These are phyloP conservation scores for Neolamprologus variostigma DNA, from an alignment of 2,113 vertebrate genomes.

Conservation along the genomic window DNA sequence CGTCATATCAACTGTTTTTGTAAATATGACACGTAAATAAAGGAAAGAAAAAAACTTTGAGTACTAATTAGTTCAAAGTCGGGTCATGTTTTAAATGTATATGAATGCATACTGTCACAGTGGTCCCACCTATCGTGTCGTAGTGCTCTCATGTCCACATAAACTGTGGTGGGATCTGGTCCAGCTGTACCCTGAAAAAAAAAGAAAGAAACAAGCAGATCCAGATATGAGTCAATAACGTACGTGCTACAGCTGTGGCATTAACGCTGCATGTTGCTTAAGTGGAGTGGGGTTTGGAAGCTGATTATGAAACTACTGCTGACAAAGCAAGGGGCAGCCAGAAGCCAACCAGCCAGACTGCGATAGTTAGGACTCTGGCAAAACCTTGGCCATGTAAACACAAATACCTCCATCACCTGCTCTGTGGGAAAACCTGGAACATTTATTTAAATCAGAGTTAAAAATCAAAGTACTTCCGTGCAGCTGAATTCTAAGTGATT, in stretches of 20 bases:
- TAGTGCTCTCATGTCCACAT: slow-evolving; percentile 92
- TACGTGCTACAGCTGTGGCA: background rate
- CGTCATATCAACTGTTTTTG: background rate
- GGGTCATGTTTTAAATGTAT: background rate
- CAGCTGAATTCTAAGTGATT: background rate
- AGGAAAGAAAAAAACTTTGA: background rate
- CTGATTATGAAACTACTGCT: slow-evolving; percentile 32
- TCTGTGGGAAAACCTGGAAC: background rate
- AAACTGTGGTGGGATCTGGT: slow-evolving; percentile 94
- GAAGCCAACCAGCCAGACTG: slow-evolving; percentile 53
- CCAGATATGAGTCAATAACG: background rate
- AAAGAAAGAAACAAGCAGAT: slow-evolving; percentile 34
- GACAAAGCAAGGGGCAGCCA: slow-evolving; percentile 51
- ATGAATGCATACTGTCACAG: background rate
- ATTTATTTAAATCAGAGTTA: background rate
- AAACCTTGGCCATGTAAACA: slow-evolving; percentile 1
- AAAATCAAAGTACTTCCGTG: background rate
- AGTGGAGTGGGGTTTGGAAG: slow-evolving; percentile 10
- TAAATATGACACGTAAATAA: background rate
- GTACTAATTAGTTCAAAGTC: background rate
- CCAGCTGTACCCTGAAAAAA: slow-evolving; percentile 84
- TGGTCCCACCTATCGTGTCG: slow-evolving; percentile 84
- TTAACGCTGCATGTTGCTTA: background rate
- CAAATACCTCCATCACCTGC: background rate
- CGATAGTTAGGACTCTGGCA: slow-evolving; percentile 10